Base-by-base conservation (phyloP, 2,113 vertebrate species). In the Rhabdomys dilectus region DNA sequence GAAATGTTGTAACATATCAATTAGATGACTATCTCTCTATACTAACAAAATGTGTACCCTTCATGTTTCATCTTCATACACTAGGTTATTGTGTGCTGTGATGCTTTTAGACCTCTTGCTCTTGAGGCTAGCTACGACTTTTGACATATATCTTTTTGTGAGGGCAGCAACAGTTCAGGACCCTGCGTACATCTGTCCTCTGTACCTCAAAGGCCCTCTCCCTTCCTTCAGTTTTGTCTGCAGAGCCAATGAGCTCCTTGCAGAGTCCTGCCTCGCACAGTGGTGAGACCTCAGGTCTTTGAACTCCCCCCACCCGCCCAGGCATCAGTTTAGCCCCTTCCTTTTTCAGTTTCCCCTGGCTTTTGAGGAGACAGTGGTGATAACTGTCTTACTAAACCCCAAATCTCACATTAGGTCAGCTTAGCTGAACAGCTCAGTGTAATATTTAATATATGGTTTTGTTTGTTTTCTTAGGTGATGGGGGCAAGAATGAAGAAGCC, bases 361-460 rank as follows among this genome's bases (percentile, higher is more conserved):
- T 92, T 97, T 94, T 93, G 73, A 86, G 72, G 85, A 93, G 36
- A 92, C 29, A 73, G 58, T 77, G 11, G 36, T 58, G 73, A 17
- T 87, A 93, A 78, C 34, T 96, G 19, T 75, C n/a, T 92, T 96
- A 94, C 11, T 68, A 89, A 98, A 95, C 64, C 16, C 31, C 75
- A 97, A 96, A 88, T 31, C 34, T 94, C 51, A 85, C 21, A 66
- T 85, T 95, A 95, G 66, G 6, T 36, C 62, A 93, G 10, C 34
- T 76, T 73, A 91, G 2, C 0, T 91, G 0, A 91, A 36, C 4
- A 81, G 58, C 31, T 89, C 58, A 88, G 26, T 77, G 26, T 64
- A 68, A 4, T 34, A 31, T 80, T 91, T 84, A 87, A 39, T 51
- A 85, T 45, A 31, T 0, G 0, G 17, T 9, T 85, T 39, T 93